These are phyloP conservation scores for Tragelaphus strepsiceros DNA, from an alignment of 2,113 vertebrate species.

Conservation along the genomic window DNA sequence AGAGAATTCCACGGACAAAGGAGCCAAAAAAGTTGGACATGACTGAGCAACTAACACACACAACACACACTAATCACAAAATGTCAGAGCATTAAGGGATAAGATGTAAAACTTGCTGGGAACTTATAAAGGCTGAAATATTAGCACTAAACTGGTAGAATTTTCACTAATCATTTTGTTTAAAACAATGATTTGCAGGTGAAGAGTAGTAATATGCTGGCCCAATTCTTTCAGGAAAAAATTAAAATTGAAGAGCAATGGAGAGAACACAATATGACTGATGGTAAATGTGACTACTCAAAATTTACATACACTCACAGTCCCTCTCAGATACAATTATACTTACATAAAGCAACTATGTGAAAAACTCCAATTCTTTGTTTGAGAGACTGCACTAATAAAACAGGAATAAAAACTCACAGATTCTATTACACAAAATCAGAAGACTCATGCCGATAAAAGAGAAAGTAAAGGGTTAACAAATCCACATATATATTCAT, in stretches of 20 bases:
- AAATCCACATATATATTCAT: not conserved
- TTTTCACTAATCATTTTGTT: not conserved
- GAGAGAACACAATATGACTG: not conserved
- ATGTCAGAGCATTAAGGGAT: not conserved
- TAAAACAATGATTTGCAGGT: not conserved
- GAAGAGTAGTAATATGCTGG: not conserved
- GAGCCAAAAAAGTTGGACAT: not conserved
- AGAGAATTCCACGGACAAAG: not conserved
- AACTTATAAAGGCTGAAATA: not conserved
- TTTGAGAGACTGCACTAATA: not conserved
- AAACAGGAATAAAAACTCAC: not conserved
- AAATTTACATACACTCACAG: not conserved
- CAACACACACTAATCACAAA: not conserved
- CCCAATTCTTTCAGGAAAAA: not conserved
- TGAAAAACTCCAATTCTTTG: not conserved
- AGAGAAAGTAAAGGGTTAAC: not conserved
- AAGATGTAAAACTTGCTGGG: not conserved
- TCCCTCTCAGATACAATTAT: not conserved
- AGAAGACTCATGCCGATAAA: not conserved
- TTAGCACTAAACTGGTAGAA: not conserved
- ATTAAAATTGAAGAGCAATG: not conserved
- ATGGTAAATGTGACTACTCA: not conserved
- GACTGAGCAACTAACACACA: not conserved
- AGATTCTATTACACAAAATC: not conserved
- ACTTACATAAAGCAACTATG: not conserved